Conservation (phyloP, 2,113 vertebrate species). For the Gallinago undulata region DNA sequence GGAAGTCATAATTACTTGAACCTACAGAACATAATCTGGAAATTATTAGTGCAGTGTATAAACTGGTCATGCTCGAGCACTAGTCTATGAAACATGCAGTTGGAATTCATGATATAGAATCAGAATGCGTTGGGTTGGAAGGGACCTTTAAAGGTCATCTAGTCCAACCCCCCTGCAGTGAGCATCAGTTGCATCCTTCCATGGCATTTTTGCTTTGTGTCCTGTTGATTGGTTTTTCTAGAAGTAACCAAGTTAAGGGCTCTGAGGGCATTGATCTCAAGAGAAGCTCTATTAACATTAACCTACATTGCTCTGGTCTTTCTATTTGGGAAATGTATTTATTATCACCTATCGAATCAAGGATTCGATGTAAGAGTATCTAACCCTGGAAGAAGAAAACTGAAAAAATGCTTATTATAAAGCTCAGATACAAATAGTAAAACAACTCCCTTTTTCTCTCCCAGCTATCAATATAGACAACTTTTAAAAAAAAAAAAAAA, state of each 20-base stretch:
- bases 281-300: not conserved
- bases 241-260: not conserved
- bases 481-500: not conserved
- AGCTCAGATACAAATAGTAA: not conserved
- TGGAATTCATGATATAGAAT: not conserved
- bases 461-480: not conserved
- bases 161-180: too few relatives aligned
- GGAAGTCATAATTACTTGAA: not conserved
- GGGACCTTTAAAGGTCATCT: too few relatives aligned
- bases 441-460: not conserved
- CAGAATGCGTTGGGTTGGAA: too few relatives aligned
- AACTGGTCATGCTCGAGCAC: not conserved
- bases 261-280: not conserved
- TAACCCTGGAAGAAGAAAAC: not conserved
- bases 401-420: not conserved
- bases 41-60: not conserved
- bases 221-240: not conserved
- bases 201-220: not conserved
- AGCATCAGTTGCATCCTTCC: not conserved
- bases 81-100: not conserved
- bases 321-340: not conserved
- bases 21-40: not conserved
- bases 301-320: not conserved
- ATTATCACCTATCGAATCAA: not conserved
- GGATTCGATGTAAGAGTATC: not conserved